A percentile compares a stretch with the other conserved stretches of the same genome.
Evolutionary conservation across 2,113 vertebrate species (phyloP).

Genomic region (Osmerus mordax): DNA sequence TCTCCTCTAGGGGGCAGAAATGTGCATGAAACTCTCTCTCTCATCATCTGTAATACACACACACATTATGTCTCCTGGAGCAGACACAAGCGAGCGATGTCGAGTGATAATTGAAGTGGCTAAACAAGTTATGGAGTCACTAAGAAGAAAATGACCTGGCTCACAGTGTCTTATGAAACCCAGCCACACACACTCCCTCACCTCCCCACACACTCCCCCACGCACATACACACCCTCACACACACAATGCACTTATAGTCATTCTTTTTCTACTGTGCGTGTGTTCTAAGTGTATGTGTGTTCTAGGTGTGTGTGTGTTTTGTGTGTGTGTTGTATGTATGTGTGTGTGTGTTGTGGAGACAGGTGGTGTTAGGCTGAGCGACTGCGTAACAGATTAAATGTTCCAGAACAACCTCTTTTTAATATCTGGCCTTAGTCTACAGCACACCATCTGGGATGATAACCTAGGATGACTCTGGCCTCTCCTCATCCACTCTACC

Average conservation of each 20-base stretch:
- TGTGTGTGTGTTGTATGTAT: neutral
- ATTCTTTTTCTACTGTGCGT: constrained; percentile 66
- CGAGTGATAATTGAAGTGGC: constrained; percentile 49
- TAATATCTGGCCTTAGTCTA: neutral
- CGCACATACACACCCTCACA: constrained; percentile 31
- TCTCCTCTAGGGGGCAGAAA: no score
- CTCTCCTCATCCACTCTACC: neutral
- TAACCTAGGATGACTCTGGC: neutral
- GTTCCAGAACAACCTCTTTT: neutral
- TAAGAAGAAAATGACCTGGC: constrained; percentile 50
- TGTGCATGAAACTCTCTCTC: neutral
- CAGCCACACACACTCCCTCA: neutral
- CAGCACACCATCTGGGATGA: neutral
- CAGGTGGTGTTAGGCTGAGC: constrained; percentile 32
- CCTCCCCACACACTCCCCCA: neutral
- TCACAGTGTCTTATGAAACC: constrained; percentile 33
- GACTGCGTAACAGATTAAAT: neutral
- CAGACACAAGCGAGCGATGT: constrained; percentile 28
- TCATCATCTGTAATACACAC: neutral
- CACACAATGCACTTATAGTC: constrained; percentile 62
- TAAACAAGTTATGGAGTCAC: constrained; percentile 42
- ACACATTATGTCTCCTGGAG: neutral
- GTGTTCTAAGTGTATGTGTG: neutral
- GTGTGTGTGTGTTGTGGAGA: constrained; percentile 30
- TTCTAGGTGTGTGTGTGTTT: no score